Evolutionary conservation across 2,888 invertebrate species (phyloP).

Genomic region (Ormyrus thymus): DNA sequence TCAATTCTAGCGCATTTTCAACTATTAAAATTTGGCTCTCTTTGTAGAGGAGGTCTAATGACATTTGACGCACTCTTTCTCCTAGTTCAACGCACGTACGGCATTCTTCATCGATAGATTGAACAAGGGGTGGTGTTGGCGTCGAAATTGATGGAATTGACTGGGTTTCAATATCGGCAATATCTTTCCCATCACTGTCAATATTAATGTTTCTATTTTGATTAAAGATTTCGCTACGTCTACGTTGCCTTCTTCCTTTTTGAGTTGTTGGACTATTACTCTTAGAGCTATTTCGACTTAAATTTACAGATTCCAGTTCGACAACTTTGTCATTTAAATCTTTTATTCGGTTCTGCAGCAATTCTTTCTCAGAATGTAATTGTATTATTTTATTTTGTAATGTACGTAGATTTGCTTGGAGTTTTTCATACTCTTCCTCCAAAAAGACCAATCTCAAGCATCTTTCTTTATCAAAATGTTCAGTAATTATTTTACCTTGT

Average conservation of each 20-base stretch:
- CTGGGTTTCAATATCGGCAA: constrained; percentile 46
- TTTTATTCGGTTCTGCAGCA: constrained; percentile 48
- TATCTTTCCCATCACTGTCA: constrained; percentile 42
- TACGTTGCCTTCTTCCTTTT: constrained; percentile 59
- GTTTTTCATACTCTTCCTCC: constrained; percentile 58
- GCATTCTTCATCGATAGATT: constrained; percentile 43
- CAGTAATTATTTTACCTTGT: constrained; percentile 59
- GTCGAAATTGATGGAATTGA: constrained; percentile 11
- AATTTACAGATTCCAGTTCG: constrained; percentile 56
- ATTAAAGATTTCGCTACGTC: constrained; percentile 64
- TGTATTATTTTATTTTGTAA: constrained; percentile 47
- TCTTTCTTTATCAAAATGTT: constrained; percentile 66
- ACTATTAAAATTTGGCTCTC: constrained; percentile 67
- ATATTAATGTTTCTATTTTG: constrained; percentile 62
- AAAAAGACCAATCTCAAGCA: constrained; percentile 22
- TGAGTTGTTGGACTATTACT: constrained; percentile 62
- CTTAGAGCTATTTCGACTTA: constrained; percentile 60
- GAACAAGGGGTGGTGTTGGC: constrained; percentile 38
- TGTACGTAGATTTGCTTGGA: constrained; percentile 53
- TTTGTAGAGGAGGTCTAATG: constrained; percentile 65
- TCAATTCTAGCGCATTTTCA: constrained; percentile 66
- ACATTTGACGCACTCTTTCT: constrained; percentile 63
- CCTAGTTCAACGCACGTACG: constrained; percentile 55
- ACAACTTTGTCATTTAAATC: constrained; percentile 57
- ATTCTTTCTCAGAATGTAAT: constrained; percentile 42